Percentiles rank a stretch among this genome's conserved stretches.
These are phyloP conservation scores for Onychorhynchus coronatus DNA, from an alignment of 2,113 vertebrate genomes.

Conservation along the genomic window DNA sequence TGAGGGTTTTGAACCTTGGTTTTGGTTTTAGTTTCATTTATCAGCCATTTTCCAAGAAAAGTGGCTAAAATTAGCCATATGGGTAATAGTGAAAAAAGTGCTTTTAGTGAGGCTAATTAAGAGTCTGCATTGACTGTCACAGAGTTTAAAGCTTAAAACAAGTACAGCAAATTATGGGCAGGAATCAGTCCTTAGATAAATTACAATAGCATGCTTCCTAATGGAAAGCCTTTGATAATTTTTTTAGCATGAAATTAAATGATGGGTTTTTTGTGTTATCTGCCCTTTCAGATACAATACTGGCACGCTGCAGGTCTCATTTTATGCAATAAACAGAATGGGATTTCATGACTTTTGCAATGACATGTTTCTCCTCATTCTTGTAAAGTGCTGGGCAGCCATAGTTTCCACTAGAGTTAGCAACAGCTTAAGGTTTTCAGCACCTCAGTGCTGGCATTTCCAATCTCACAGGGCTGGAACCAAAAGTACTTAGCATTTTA, in stretches of 20 bases:
- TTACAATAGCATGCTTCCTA: background rate
- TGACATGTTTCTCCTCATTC: background rate
- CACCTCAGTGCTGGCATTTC: conserved; percentile 24
- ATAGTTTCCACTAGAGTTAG: conserved; percentile 37
- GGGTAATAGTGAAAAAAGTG: background rate
- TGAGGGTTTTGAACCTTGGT: background rate
- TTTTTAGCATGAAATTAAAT: background rate
- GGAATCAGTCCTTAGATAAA: background rate
- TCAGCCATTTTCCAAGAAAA: background rate
- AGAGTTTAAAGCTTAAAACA: background rate
- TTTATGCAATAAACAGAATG: background rate
- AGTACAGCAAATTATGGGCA: background rate
- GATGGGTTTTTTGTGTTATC: background rate
- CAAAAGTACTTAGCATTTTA: conserved; percentile 53
- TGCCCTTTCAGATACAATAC: background rate
- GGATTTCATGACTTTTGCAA: background rate
- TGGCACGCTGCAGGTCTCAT: background rate
- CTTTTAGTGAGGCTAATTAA: background rate
- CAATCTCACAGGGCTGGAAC: conserved; percentile 44
- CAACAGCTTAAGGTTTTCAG: conserved; percentile 40
- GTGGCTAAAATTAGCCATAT: background rate
- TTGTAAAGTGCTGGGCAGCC: background rate
- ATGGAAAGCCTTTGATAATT: background rate
- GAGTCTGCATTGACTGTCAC: background rate
- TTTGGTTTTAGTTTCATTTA: background rate